Base-by-base conservation (phyloP, 2,113 vertebrate genomes). In the Hippopotamus amphibius region DNA sequence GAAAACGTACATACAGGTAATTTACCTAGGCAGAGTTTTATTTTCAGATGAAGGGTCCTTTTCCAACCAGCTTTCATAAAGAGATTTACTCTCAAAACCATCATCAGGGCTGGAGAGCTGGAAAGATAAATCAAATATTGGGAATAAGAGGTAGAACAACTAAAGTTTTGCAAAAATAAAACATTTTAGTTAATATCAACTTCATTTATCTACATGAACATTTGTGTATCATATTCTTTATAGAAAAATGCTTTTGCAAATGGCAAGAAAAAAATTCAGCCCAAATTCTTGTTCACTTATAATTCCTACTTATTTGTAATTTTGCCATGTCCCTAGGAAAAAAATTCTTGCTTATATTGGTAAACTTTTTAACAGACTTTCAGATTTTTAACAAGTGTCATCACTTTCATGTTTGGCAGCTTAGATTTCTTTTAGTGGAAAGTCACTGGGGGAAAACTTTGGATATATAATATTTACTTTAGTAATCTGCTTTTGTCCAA, bases 61-160 rank as follows among this genome's bases (percentile, higher is more conserved):
- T 92, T 99, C 99, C 92, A 99, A 99, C 99, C 99, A 99, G 68
- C 99, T 99, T 50, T 99, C 98, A 95, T 99, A 99, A 76, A 99
- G 99, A 96, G 99, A 99, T 87, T 99, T 98, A 76, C 97, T 98
- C 92, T 99, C 99, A 97, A 99, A 99, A 82, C 99, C 99, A 37
- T 99, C 99, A 97, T 99, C 99, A 61, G 99, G 99, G 93, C 99
- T 99, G 87, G 94, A 76, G 85, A 99, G 99, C 99, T 99, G 92
- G 61, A 97, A 61, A 97, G 26, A 93, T 24, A 98, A 96, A 97
- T 6, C 48, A 92, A 66, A 74, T 26, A 41, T 4, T 86, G 13
- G 72, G 26, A 95, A 88, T 96, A 26, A 97, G 74, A 71, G 4
- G 1, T 43, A 83, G 63, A 96, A 96, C 33, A 89, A 14, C 1